Evolutionary conservation across 2,888 invertebrate species (phyloP).

Genomic region (Dysmachus trigonus): DNA sequence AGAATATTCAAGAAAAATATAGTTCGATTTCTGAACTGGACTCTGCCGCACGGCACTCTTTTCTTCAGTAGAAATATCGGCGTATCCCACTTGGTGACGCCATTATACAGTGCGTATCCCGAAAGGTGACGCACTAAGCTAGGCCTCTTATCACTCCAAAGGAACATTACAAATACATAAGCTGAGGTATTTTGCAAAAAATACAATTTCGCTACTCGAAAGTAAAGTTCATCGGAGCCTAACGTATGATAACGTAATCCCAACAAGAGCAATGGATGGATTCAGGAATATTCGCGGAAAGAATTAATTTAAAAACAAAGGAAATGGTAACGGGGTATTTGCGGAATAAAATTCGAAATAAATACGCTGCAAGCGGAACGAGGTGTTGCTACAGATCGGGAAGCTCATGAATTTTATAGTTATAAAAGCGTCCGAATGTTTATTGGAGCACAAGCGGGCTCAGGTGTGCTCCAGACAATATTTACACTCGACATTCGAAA

Average conservation of each 20-base stretch:
- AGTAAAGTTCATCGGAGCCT: background rate
- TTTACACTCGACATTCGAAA: background rate
- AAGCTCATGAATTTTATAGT: background rate
- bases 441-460: background rate
- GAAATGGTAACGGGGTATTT: background rate
- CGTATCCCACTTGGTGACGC: no score
- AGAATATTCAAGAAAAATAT: no score
- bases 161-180: no score
- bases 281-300: background rate
- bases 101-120: no score
- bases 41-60: no score
- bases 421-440: background rate
- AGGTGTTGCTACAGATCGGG: background rate
- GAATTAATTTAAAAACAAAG: background rate
- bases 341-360: background rate
- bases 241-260: background rate
- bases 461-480: background rate
- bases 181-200: background rate
- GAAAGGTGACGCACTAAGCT: no score
- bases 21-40: no score
- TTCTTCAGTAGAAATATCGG: no score
- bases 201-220: background rate
- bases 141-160: no score
- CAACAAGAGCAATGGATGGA: background rate
- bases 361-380: background rate